These are phyloP conservation scores for Cisticola juncidis DNA, from an alignment of 2,113 vertebrate species.

Conservation along the genomic window DNA sequence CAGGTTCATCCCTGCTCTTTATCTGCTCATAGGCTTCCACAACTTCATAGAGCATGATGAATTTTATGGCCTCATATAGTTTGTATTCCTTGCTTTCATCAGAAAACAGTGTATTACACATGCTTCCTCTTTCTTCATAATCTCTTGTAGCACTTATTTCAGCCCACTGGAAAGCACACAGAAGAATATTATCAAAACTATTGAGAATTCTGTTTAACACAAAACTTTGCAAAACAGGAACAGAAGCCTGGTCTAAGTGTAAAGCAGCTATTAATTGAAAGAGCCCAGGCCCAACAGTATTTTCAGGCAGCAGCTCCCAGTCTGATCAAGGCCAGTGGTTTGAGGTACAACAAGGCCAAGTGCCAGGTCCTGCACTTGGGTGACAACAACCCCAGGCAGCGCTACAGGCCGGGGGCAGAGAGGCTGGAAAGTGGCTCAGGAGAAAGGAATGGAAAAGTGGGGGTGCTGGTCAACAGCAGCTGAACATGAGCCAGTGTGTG, in stretches of 20 bases:
- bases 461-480: background rate
- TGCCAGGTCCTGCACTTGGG: rapidly evolving
- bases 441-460: background rate
- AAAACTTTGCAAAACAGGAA: background rate
- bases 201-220: background rate
- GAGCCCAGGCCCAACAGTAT: background rate
- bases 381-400: background rate
- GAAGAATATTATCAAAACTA: background rate
- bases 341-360: background rate
- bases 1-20: conserved; percentile 32
- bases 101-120: conserved; percentile 75
- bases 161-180: conserved; percentile 70
- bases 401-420: background rate
- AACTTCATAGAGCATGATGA: conserved; percentile 81
- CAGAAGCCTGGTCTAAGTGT: background rate
- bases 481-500: background rate
- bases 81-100: conserved; percentile 73
- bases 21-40: conserved; percentile 76
- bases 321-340: background rate
- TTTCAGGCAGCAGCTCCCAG: background rate
- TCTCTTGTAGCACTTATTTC: conserved; percentile 75
- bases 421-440: background rate
- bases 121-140: conserved; percentile 64
- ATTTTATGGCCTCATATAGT: conserved; percentile 81
- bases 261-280: background rate